These are phyloP conservation scores for Glyphotaelius pellucidus DNA, from an alignment of 2,888 invertebrate species.

Conservation along the genomic window DNA sequence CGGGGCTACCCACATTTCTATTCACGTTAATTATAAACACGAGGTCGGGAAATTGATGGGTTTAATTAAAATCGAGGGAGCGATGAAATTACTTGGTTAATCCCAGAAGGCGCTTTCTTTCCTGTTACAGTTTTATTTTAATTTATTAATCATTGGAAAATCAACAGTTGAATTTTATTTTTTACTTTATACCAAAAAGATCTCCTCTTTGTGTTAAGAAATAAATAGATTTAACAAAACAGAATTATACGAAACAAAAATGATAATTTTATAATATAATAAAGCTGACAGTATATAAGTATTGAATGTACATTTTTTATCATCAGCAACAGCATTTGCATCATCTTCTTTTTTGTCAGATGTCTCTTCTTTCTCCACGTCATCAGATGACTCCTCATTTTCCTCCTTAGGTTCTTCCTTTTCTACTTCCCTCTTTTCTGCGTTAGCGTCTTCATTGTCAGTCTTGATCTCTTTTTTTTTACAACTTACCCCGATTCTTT, in stretches of 20 bases:
- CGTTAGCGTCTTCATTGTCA: constrained; percentile 74
- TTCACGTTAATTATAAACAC: background rate
- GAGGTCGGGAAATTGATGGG: background rate
- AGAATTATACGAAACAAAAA: no score
- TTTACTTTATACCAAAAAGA: no score
- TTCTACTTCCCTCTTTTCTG: constrained; percentile 70
- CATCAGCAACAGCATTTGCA: background rate
- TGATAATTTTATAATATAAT: no score
- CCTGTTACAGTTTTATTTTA: background rate
- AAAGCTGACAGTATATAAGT: no score
- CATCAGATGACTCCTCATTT: background rate
- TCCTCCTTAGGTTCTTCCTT: background rate
- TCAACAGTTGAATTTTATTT: background rate
- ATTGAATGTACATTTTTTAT: background rate
- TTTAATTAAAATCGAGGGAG: background rate
- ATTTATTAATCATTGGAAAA: background rate
- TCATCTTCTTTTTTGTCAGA: constrained; percentile 71
- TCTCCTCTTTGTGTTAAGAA: no score
- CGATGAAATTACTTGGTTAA: background rate
- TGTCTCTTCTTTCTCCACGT: constrained; percentile 74
- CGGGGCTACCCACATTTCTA: background rate
- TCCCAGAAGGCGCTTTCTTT: background rate
- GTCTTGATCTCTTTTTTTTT: constrained; percentile 75
- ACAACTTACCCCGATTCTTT: background rate
- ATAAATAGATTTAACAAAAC: no score